phyloP scores from a whole-genome alignment of 92 coral and sea anemone species.

The Phenganax marumi region DNA sequence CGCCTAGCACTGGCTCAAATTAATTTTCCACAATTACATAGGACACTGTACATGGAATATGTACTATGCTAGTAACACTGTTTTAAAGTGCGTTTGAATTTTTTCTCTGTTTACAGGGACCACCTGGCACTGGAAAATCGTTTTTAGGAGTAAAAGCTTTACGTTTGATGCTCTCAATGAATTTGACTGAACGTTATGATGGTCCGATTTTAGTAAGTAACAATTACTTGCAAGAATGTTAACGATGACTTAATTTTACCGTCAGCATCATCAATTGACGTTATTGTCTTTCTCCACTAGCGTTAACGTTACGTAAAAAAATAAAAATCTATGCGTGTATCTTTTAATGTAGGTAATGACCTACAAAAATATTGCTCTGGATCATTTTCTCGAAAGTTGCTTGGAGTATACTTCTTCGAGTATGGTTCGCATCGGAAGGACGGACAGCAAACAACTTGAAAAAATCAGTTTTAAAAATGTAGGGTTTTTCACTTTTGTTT shows the following conservation, averaged over 20 bases:
- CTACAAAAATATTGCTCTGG: slow-evolving; percentile 73
- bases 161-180: slow-evolving; percentile 67
- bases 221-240: no score
- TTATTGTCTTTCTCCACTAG: background rate
- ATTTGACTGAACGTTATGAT: slow-evolving; percentile 12
- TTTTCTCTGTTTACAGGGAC: slow-evolving; percentile 84
- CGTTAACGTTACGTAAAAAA: background rate
- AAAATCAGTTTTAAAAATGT: background rate
- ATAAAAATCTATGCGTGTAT: background rate
- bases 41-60: no score
- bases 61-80: no score
- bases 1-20: no score
- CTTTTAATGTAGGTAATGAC: slow-evolving; percentile 69
- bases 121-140: slow-evolving; percentile 95
- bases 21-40: no score
- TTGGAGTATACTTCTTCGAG: slow-evolving; percentile 48
- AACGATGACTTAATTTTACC: no score
- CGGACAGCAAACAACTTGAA: slow-evolving; percentile 28
- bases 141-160: slow-evolving; percentile 70
- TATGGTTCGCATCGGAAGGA: slow-evolving; percentile 65
- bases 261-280: background rate
- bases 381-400: slow-evolving; percentile 63
- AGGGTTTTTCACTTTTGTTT: no score
- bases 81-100: no score
- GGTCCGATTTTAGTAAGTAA: slow-evolving; percentile 81